Evolutionary conservation across 2,888 invertebrate genomes (phyloP).

Genomic region (Orchestes rusci): DNA sequence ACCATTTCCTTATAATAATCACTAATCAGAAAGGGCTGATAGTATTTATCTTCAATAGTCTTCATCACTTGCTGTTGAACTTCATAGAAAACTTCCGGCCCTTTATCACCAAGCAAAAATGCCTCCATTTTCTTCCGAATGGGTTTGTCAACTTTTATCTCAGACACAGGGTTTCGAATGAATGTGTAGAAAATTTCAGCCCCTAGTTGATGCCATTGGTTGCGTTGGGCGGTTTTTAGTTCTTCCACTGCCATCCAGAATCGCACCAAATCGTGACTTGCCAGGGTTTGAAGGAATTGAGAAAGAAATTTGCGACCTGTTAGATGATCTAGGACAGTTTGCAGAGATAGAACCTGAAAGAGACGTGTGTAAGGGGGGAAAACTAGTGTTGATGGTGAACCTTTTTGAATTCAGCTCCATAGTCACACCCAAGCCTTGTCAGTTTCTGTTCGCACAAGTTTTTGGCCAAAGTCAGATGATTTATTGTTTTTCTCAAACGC

Average conservation of each 20-base stretch:
- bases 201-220: conserved; percentile 76
- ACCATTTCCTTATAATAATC: conserved; percentile 73
- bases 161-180: conserved; percentile 71
- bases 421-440: conserved; percentile 68
- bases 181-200: conserved; percentile 90
- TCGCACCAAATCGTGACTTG: conserved; percentile 73
- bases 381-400: too few species aligned
- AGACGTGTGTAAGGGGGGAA: too few species aligned
- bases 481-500: conserved; percentile 77
- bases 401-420: too few species aligned
- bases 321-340: conserved; percentile 68
- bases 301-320: conserved; percentile 74
- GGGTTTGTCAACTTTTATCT: conserved; percentile 74
- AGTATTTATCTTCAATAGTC: conserved; percentile 79
- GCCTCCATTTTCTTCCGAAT: conserved; percentile 80
- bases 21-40: conserved; percentile 80
- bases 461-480: conserved; percentile 74
- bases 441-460: conserved; percentile 73
- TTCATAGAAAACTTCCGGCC: conserved; percentile 82
- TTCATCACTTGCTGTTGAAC: conserved; percentile 75
- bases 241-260: conserved; percentile 86
- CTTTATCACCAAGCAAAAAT: conserved; percentile 79
- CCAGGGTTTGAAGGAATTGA: conserved; percentile 73
- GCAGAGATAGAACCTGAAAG: conserved; percentile 60
- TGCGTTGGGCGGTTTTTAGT: conserved; percentile 65